Evolutionary conservation across 2,113 vertebrate genomes (phyloP).

Genomic region (Ornithorhynchus anatinus): DNA sequence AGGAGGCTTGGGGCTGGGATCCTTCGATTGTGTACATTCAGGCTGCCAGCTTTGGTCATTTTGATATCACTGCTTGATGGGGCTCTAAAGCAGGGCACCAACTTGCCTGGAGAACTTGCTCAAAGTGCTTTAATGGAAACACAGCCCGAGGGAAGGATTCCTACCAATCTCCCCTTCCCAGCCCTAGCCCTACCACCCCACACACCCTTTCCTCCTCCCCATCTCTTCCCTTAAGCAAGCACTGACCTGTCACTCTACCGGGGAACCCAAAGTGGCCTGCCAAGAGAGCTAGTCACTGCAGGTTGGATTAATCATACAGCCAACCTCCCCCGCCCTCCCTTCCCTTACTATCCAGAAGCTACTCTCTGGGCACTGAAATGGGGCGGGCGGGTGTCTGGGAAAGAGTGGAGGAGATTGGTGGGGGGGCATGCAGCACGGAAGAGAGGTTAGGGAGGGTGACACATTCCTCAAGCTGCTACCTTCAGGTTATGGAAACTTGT

Average conservation of each 20-base stretch:
- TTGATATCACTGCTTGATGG: background rate
- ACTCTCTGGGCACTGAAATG: background rate
- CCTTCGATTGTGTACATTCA: background rate
- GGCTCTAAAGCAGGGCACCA: background rate
- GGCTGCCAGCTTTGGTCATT: background rate
- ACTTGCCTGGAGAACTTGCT: background rate
- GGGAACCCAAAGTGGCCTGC: background rate
- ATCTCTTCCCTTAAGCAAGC: background rate
- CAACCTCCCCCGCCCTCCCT: too few relatives aligned
- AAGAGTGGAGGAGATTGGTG: too few relatives aligned
- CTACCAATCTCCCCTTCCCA: background rate
- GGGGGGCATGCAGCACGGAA: too few relatives aligned
- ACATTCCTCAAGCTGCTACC: background rate
- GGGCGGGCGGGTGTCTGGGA: too few relatives aligned
- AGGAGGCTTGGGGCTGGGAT: background rate
- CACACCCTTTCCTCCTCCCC: too few relatives aligned
- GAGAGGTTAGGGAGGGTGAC: background rate
- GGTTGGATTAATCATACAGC: background rate
- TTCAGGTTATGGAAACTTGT: conserved; percentile 17
- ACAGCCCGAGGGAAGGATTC: background rate
- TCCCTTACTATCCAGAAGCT: conserved; percentile 1
- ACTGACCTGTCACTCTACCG: background rate
- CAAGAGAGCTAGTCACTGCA: conserved; percentile 8
- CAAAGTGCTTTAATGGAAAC: conserved; percentile 8
- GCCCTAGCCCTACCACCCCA: too few relatives aligned